These are phyloP conservation scores for Brachirus orientalis DNA, from an alignment of 2,113 vertebrate species.

Conservation along the genomic window DNA sequence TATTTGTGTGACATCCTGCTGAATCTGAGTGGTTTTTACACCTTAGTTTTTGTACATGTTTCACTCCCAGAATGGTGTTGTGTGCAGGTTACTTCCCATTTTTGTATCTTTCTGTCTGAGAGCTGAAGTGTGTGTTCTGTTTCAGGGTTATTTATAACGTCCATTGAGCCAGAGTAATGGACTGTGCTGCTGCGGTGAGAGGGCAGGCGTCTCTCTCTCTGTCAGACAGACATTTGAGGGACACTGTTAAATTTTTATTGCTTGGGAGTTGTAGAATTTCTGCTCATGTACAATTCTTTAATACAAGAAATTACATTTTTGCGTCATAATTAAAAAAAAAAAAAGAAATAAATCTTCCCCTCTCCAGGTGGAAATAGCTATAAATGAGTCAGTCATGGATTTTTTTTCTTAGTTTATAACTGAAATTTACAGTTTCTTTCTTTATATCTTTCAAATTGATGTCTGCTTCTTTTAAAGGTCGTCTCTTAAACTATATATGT, in stretches of 20 bases:
- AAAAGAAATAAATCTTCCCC: no score
- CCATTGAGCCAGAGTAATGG: slow-evolving; percentile 37
- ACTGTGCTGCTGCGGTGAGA: slow-evolving; percentile 13
- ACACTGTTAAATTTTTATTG: slow-evolving; percentile 29
- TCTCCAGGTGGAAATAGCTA: slow-evolving; percentile 29
- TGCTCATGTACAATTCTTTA: no score
- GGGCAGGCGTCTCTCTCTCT: slow-evolving; percentile 7
- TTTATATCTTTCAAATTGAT: not conserved
- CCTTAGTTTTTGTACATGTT: no score
- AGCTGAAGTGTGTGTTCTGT: not conserved
- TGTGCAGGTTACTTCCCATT: no score
- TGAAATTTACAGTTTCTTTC: slow-evolving; percentile 18
- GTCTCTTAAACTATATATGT: no score
- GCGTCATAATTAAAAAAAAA: no score
- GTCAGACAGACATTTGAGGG: slow-evolving; percentile 15
- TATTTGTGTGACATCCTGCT: no score
- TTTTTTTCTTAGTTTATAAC: slow-evolving; percentile 11
- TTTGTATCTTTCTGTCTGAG: not conserved
- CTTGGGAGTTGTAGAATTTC: not conserved
- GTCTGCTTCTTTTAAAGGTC: no score
- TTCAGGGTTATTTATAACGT: slow-evolving; percentile 32
- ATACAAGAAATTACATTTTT: no score
- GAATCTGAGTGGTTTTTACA: no score
- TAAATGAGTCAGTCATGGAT: slow-evolving; percentile 41
- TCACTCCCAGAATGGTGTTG: no score